Conservation (phyloP, 1,140 invertebrate genomes). For the Drosophila nannoptera region DNA sequence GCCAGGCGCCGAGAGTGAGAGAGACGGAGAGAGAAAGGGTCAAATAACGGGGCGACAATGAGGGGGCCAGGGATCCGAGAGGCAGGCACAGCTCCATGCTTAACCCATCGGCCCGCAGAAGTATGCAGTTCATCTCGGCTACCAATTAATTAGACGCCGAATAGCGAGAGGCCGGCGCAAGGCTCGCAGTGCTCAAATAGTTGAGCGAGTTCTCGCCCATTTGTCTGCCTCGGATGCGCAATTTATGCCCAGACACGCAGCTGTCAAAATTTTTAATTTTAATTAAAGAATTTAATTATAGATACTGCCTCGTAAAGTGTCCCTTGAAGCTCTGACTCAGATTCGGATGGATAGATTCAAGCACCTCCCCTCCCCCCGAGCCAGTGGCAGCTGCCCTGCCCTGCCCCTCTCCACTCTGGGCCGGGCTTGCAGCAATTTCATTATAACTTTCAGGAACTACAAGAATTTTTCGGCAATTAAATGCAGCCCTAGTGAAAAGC, state of each 20-base stretch:
- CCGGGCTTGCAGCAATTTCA: neutral
- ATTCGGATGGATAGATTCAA: neutral
- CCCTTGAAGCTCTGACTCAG: neutral
- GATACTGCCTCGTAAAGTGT: conserved; percentile 22
- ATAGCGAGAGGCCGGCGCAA: conserved; percentile 1
- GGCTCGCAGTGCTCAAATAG: conserved; percentile 66
- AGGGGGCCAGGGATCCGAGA: neutral
- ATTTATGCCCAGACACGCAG: conserved; percentile 68
- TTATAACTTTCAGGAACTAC: neutral
- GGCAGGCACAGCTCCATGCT: too few relatives aligned
- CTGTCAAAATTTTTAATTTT: conserved; percentile 56
- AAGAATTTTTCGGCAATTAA: neutral
- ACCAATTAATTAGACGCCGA: conserved; percentile 42
- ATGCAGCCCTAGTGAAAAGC: too few relatives aligned
- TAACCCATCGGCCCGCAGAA: conserved; percentile 33
- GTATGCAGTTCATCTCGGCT: conserved; percentile 37
- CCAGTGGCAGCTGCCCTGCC: neutral
- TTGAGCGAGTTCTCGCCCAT: conserved; percentile 46
- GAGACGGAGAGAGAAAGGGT: neutral
- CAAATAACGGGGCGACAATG: neutral
- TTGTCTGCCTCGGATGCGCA: conserved; percentile 48
- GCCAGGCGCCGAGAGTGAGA: conserved; percentile 5
- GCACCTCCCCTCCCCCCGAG: neutral
- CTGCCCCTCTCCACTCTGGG: neutral
- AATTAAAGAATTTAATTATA: conserved; percentile 52